Percentiles rank a stretch among this genome's conserved stretches.
Evolutionary conservation across 2,113 vertebrate genomes (phyloP).

Genomic region (Erythrocebus patas): DNA sequence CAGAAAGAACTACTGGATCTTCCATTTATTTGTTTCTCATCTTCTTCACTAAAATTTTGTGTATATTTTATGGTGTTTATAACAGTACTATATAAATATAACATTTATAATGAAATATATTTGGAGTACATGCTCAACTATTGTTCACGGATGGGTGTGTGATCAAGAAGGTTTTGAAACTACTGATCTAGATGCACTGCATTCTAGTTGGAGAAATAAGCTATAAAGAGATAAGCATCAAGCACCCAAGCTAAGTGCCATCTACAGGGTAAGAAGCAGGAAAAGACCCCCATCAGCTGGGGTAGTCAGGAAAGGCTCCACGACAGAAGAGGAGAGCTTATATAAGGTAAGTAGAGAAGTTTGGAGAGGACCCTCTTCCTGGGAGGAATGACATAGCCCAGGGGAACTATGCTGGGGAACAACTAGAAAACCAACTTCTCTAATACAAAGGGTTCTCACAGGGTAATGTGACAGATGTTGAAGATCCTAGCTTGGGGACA

Average conservation of each 20-base stretch:
- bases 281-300: background rate
- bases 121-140: background rate
- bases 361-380: background rate
- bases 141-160: background rate
- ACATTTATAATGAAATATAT: slow-evolving; percentile 5
- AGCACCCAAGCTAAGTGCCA: background rate
- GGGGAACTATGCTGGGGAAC: background rate
- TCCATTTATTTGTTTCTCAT: background rate
- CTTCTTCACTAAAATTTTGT: background rate
- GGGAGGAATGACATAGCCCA: background rate
- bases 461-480: background rate
- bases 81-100: background rate
- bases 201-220: background rate
- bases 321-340: background rate
- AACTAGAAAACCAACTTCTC: background rate
- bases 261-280: background rate
- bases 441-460: background rate
- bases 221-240: background rate
- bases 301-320: background rate
- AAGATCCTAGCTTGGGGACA: background rate
- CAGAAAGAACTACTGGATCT: background rate
- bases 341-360: background rate
- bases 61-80: background rate
- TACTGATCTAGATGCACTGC: background rate
- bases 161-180: background rate